phyloP scores from a whole-genome alignment of 1,140 invertebrate genomes.

The honey bee (Apis mellifera) region Amel_HAv3.1 CM009943.2:9088501-9089000 shows the following conservation, averaged over 20 bases:
- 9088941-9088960: not conserved
- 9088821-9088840: not conserved
- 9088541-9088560: no score
- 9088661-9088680: not conserved
- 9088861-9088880: no score
- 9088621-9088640: not conserved
- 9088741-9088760: not conserved
- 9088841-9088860: slow-evolving; percentile 12
- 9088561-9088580: no score
- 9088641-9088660: not conserved
- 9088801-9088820: not conserved
- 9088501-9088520: no score
- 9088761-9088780: not conserved
- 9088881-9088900: no score
- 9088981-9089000: no score
- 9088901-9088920: not conserved
- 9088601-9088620: no score
- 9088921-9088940: not conserved
- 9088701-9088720: not conserved
- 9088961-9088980: no score
- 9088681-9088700: not conserved
- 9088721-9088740: not conserved
- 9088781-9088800: slow-evolving; percentile 4
- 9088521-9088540: no score
- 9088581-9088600: no score